A percentile compares a stretch with the other conserved stretches of the same genome.
Evolutionary conservation across 1,140 invertebrate species (phyloP).

Genomic region (Druon quercuslanigerum): DNA sequence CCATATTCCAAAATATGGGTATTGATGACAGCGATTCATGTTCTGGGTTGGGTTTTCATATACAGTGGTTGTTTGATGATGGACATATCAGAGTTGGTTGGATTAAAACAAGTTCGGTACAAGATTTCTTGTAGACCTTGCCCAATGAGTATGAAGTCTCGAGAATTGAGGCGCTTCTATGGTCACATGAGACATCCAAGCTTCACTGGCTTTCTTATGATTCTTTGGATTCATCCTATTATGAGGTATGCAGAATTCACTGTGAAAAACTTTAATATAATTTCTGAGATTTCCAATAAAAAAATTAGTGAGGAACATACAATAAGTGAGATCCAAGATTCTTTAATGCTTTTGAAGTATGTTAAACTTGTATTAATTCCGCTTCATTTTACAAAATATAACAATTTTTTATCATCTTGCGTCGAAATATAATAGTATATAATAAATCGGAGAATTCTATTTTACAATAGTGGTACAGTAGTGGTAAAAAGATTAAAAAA

Average conservation of each 20-base stretch:
- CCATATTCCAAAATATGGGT: conserved; percentile 69
- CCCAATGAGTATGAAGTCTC: conserved; percentile 72
- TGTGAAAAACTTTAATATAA: neutral
- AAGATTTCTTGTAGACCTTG: conserved; percentile 69
- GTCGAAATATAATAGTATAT: no score
- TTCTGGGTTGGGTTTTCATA: conserved; percentile 78
- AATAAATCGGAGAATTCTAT: no score
- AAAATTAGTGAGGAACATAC: no score
- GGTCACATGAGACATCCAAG: conserved; percentile 78
- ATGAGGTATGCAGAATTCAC: conserved; percentile 74
- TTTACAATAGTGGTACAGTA: no score
- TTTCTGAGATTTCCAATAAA: no score
- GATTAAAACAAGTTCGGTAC: conserved; percentile 79
- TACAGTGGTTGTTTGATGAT: conserved; percentile 79
- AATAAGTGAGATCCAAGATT: no score
- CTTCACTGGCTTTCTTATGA: conserved; percentile 74
- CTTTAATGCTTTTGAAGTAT: no score
- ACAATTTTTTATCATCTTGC: no score
- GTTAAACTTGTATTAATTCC: no score
- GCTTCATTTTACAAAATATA: no score
- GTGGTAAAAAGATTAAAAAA: no score
- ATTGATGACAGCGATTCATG: conserved; percentile 73
- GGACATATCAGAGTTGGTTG: conserved; percentile 78
- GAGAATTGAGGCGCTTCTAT: conserved; percentile 70
- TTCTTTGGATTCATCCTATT: conserved; percentile 76